phyloP scores from a whole-genome alignment of 2,888 invertebrate genomes.

The Sussaba pulchella region DNA sequence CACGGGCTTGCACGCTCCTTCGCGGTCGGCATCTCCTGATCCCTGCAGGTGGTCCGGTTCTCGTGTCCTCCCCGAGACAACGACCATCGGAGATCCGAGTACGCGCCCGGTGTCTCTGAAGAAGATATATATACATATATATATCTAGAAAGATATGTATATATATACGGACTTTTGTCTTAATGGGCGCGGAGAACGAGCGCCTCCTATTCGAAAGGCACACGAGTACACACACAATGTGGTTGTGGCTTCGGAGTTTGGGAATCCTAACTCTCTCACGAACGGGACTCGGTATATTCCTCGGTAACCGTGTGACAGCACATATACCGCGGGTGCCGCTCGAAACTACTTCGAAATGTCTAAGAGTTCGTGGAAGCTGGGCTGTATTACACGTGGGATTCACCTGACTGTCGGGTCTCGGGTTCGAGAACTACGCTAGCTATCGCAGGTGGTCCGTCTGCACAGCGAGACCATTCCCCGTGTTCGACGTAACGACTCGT shows the following conservation, averaged over 20 bases:
- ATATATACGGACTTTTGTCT: too few relatives aligned
- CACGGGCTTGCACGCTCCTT: conserved; percentile 22
- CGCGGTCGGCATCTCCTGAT: conserved; percentile 54
- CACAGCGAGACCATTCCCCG: not conserved
- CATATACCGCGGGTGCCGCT: not conserved
- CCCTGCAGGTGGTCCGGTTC: conserved; percentile 64
- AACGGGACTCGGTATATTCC: conserved; percentile 2
- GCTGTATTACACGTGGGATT: conserved; percentile 41
- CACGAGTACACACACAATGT: not conserved
- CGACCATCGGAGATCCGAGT: conserved; percentile 5
- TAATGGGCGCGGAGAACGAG: conserved; percentile 40
- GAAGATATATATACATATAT: conserved; percentile 16
- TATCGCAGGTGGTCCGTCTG: conserved; percentile 18
- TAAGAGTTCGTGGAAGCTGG: conserved; percentile 43
- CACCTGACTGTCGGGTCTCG: conserved; percentile 39
- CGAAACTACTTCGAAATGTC: not conserved
- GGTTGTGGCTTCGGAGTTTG: not conserved
- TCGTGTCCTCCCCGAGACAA: conserved; percentile 21
- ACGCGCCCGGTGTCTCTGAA: not conserved
- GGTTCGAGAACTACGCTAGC: conserved; percentile 10
- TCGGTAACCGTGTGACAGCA: not conserved
- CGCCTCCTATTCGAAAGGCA: not conserved
- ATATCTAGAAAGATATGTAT: too few relatives aligned
- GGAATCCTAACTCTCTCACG: too few relatives aligned
- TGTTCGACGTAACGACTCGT: not conserved